phyloP scores from a whole-genome alignment of 2,797 vertebrate species.

The Lutjanus argentimaculatus region DNA sequence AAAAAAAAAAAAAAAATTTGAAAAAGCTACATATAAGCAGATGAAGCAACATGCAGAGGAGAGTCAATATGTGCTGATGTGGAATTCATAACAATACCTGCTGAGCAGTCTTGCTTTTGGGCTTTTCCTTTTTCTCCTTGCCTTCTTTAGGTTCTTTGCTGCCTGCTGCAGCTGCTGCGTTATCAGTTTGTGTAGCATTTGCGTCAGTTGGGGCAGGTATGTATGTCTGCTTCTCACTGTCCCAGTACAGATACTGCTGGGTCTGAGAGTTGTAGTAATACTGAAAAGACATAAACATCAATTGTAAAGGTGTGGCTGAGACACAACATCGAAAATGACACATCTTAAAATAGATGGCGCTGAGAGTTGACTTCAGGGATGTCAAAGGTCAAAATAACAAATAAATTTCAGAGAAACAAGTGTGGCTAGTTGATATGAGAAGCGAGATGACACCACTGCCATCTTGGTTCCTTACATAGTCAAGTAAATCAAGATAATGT shows the following conservation, averaged over 20 bases:
- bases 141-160: slow-evolving; percentile 91
- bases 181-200: slow-evolving; percentile 67
- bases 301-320: too few relatives aligned
- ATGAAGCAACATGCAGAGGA: not conserved
- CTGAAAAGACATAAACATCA: slow-evolving; percentile 75
- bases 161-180: slow-evolving; percentile 60
- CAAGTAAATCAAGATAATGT: not conserved
- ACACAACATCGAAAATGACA: too few relatives aligned
- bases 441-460: too few relatives aligned
- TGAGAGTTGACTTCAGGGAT: too few relatives aligned
- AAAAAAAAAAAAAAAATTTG: rapidly evolving
- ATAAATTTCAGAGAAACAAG: too few relatives aligned
- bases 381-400: too few relatives aligned
- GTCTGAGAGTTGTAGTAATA: slow-evolving; percentile 99
- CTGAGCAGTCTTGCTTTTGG: slow-evolving; percentile 98
- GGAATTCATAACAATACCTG: slow-evolving; percentile 84
- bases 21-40: not conserved
- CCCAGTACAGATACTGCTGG: slow-evolving; percentile 99
- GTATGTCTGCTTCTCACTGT: slow-evolving; percentile 95
- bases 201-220: slow-evolving; percentile 87
- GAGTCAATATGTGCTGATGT: not conserved
- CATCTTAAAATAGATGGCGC: too few relatives aligned
- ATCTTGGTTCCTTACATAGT: too few relatives aligned
- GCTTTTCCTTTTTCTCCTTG: slow-evolving; percentile 98
- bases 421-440: too few relatives aligned